Evolutionary conservation across 2,888 invertebrate species (phyloP).

Genomic region (Lagria hirta): DNA sequence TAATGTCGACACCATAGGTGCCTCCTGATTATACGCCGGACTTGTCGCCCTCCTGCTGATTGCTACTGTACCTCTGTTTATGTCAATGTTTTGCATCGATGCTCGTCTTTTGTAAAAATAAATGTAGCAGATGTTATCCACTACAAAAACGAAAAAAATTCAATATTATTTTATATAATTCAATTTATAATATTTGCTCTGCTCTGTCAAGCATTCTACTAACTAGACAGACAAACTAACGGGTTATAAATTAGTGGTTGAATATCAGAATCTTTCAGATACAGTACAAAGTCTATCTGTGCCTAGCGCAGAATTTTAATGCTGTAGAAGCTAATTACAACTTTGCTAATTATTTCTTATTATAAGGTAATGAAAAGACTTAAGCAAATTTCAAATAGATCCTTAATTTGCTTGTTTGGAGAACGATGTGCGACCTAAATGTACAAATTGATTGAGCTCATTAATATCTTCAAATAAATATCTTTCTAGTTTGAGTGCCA

Average conservation of each 20-base stretch:
- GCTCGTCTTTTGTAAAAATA: constrained; percentile 3
- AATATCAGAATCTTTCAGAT: background rate
- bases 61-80: constrained; percentile 27
- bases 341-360: constrained; percentile 21
- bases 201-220: no score
- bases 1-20: constrained; percentile 49
- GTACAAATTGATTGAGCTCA: constrained; percentile 34
- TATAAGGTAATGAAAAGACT: constrained; percentile 17
- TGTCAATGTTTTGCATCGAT: constrained; percentile 24
- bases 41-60: constrained; percentile 27
- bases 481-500: constrained; percentile 33
- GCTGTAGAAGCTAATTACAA: constrained; percentile 16
- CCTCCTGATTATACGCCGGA: constrained; percentile 33
- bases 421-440: constrained; percentile 31
- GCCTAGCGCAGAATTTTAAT: no score
- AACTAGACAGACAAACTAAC: no score
- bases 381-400: constrained; percentile 22
- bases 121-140: constrained; percentile 8
- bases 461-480: constrained; percentile 33
- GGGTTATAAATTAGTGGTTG: no score
- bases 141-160: no score
- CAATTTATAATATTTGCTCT: no score
- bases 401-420: constrained; percentile 25
- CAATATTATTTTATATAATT: constrained; percentile 1
- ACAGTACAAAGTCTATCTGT: no score